Evolutionary conservation across 2,113 vertebrate genomes (phyloP), one percentile per base, ranked within the genome.

Genomic region (Platichthys flesus): DNA sequence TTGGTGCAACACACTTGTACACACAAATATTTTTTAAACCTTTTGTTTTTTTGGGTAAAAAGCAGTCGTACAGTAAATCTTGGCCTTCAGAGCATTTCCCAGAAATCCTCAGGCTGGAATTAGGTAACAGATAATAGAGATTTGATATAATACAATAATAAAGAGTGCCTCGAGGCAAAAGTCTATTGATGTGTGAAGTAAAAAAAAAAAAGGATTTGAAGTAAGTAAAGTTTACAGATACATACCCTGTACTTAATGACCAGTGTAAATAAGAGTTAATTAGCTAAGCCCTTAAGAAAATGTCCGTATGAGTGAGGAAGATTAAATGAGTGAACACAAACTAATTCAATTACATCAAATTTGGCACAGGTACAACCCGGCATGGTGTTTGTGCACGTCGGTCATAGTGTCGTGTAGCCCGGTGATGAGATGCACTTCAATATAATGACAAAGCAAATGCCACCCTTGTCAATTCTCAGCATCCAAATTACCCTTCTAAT

Each of bases 381-480:
- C 42, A 28, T 20, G 23, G n/a, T 47, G 16, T 62, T n/a, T 20
- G 23, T 15, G 21, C 23, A 4, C 10, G 2, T 16, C n/a, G 26
- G 24, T 31, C 28, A 21, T 6, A 47, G 40, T 20, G 57, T 61
- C 31, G 58, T 49, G 31, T 45, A 55, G 51, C 45, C 8, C 4
- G 42, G 51, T 37, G 54, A 54, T 67, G 63, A 55, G 55, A 21
- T 80, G 20, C 40, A 57, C 51, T 75, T 66, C 10, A 26, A 51
- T 20, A 31, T 74, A 71, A 45, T 72, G 52, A 5, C 65, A 81
- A 13, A 74, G 74, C 54, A 81, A 82, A 83, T 77, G 80, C 79
- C 42, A 82, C 79, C 78, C 78, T 77, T 76, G 83, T 82, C 82
- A 64, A 76, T 76, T 70, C 82, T 79, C 77, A 28, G 66, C 55